Conservation (phyloP, 2,888 invertebrate species). For the Cosmorhoe ocellata region DNA sequence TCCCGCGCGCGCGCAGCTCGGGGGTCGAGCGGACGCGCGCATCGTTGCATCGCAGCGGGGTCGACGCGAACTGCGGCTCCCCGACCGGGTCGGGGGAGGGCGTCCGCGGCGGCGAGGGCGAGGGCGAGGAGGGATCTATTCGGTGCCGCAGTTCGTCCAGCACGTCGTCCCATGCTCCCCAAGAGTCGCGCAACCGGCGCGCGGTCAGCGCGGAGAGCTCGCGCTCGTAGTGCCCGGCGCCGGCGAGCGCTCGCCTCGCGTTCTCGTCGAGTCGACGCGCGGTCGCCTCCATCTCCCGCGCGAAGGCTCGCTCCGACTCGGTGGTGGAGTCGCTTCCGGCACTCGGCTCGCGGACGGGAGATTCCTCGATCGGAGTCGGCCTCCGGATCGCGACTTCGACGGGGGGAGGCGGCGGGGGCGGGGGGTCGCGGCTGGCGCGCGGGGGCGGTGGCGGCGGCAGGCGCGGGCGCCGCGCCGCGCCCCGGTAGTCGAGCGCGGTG, state of each 20-base stretch:
- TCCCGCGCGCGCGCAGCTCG: conserved; percentile 77
- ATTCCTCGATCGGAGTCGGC: conserved; percentile 39
- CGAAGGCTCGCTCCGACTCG: conserved; percentile 73
- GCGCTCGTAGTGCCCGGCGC: conserved; percentile 80
- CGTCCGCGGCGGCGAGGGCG: conserved; percentile 68
- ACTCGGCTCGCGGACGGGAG: conserved; percentile 69
- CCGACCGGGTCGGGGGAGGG: conserved; percentile 68
- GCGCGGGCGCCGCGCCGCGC: conserved; percentile 61
- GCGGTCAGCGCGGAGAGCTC: conserved; percentile 82
- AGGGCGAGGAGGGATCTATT: conserved; percentile 64
- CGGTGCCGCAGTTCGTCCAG: conserved; percentile 72
- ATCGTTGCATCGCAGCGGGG: conserved; percentile 77
- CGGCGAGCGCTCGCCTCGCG: conserved; percentile 71
- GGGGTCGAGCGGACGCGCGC: conserved; percentile 82
- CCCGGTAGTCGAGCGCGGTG: conserved; percentile 82
- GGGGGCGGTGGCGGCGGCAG: conserved; percentile 66
- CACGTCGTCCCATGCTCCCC: conserved; percentile 80
- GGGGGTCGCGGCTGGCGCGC: conserved; percentile 45
- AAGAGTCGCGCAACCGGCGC: conserved; percentile 68
- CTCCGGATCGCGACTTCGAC: conserved; percentile 44
- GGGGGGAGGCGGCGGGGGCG: conserved; percentile 61
- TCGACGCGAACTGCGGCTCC: conserved; percentile 80
- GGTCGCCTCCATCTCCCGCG: conserved; percentile 74
- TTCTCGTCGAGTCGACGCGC: conserved; percentile 70
- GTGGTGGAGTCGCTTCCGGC: conserved; percentile 75